Evolutionary conservation across 2,797 vertebrate species (phyloP), one percentile per base, ranked within the genome.

Genomic region (Centroberyx gerrardi): DNA sequence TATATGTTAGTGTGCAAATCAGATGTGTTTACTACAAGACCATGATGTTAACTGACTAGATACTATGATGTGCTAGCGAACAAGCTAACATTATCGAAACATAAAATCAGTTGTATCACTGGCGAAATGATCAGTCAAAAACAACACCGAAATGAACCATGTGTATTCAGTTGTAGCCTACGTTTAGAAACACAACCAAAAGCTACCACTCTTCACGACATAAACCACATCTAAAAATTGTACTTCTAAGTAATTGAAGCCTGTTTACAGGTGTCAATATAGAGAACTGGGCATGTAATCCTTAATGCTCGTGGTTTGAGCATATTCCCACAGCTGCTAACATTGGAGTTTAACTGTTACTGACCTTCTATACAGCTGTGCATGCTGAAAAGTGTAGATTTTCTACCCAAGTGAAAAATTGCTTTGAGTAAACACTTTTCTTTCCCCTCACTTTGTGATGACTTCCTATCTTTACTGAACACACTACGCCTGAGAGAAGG

Each of bases 301-400:
- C 22, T 12, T 3, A 68, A 27, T 42, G 65, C 27, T 68, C 63
- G 15, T n/a, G 61, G 55, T 55, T 77, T 51, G 52, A 61, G 61
- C 49, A 12, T 51, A 48, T 54, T 71, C 53, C 64, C 60, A 65
- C 42, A 78, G 74, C 53, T 46, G 68, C 60, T 72, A 65, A 76
- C 0, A 5, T 51, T 42, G n/a, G 28, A 62, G 74, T 80, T 65
- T 65, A 68, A 64, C 29, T 59, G 62, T 8, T 12, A 13, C 38
- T 67, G 67, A 82, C 66, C 82, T 73, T 71, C 31, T 46, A 7
- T 40, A 38, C 36, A 72, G 59, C 59, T 72, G 38, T 3, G 31
- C n/a, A 27, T 29, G 46, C 36, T 15, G 12, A 69, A 72, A 61
- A 67, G 27, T 59, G 28, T 33, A 0, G n/a, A 5, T 15, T 15